Evolutionary conservation across 2,797 vertebrate genomes (phyloP).

Genomic region (Allobates femoralis): DNA sequence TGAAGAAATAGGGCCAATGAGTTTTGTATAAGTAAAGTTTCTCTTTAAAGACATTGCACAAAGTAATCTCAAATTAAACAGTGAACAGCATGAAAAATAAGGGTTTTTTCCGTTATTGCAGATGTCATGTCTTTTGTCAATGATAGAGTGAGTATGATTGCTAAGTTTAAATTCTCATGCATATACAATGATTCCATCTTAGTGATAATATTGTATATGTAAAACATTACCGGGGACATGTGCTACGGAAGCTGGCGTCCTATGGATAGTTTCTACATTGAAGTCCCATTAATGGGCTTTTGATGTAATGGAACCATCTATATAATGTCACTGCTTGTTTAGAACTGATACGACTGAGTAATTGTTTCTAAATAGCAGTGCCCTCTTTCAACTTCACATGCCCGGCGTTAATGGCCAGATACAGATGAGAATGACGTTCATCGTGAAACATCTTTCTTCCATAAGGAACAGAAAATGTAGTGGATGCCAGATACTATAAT

Average conservation of each 20-base stretch:
- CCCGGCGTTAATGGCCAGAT: constrained; percentile 24
- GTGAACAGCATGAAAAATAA: background rate
- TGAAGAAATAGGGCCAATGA: no score
- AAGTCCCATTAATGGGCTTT: constrained; percentile 31
- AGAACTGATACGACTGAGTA: constrained; percentile 19
- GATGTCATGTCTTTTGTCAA: background rate
- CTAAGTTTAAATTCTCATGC: background rate
- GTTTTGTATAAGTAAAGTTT: no score
- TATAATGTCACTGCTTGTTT: constrained; percentile 48
- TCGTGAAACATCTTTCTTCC: constrained; percentile 48
- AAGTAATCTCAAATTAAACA: no score
- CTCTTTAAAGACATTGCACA: no score
- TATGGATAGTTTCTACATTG: constrained; percentile 22
- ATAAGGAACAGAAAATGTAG: constrained; percentile 45
- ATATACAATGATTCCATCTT: background rate
- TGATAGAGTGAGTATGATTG: background rate
- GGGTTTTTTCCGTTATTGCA: background rate
- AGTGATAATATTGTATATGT: constrained; percentile 16
- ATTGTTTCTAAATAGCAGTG: constrained; percentile 38
- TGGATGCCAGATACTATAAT: constrained; percentile 30
- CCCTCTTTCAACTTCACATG: constrained; percentile 8
- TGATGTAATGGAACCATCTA: constrained; percentile 46
- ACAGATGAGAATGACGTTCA: constrained; percentile 50
- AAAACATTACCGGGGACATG: background rate
- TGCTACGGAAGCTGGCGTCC: constrained; percentile 12